Base-by-base conservation (phyloP, 2,113 vertebrate species). In the Mola mola region DNA sequence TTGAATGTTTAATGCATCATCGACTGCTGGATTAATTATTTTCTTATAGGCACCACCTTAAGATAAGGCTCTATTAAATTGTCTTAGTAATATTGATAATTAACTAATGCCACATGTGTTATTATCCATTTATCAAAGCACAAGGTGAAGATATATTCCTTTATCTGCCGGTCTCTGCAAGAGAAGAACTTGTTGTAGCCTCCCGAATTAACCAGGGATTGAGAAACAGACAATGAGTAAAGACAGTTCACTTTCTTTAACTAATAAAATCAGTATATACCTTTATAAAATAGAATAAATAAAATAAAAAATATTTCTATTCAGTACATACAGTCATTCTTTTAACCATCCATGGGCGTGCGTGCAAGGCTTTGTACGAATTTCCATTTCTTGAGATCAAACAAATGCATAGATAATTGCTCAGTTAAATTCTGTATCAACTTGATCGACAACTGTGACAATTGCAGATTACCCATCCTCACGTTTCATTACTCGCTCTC, bases 211-310 rank as follows among this genome's bases (percentile, higher is more conserved):
- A 81, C 64, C 63, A 83, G 87, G 89, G 90, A n/a, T n/a, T n/a
- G 71, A 84, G 55, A 86, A 5, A n/a, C n/a, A 41, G 85, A 91
- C 87, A 91, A 66, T 1, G 65, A 62, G 51, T 73, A 78, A 28
- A 48, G 71, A n/a, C n/a, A 69, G 71, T 56, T 72, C 43, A 91
- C 90, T 59, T 69, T 59, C 53, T 79, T 57, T 73, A 68, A 80
- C 85, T 70, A 85, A 89, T 87, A 84, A 92, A 94, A 79, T 92
- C 89, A 83, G 88, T 91, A 92, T 92, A 93, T 91, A 94, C 93
- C 90, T 88, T 94, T 97, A 96, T 87, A 96, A 98, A 97, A 96
- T 94, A 95, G 92, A 97, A 97, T 97, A 98, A 98, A 98, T 97
- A 96, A 96, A 96, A 96, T 96, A 95, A 96, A 90, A 95, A 94